Evolutionary conservation across 2,113 vertebrate genomes (phyloP), one percentile per base, ranked within the genome.

Genomic region (Chinchilla lanigera): DNA sequence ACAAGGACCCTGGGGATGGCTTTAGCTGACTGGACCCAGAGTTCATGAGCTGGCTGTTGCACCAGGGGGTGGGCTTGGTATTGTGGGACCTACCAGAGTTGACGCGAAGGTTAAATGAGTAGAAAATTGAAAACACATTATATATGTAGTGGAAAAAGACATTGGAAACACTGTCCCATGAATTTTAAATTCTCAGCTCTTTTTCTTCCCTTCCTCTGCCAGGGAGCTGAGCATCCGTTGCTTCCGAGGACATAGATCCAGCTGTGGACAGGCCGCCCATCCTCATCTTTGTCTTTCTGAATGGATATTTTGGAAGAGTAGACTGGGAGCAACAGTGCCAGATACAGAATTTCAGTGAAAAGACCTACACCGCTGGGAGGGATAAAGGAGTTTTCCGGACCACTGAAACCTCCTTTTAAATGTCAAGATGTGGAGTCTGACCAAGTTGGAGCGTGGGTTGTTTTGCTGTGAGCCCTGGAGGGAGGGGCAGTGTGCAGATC

Each of bases 341-440:
- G 58, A 88, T 69, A 50, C 81, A 93, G 80, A 77, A 54, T 95
- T 87, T 90, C 75, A 41, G 8, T 47, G 20, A 50, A 86, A 90
- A 87, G 67, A 84, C 11, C n/a, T 41, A 19, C 7, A 61, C 30
- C 2, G 16, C n/a, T 73, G 20, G 19, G 54, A 90, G 6, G 2
- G 24, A 28, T n/a, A 75, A 56, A 77, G 41, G 73, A 24, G 85
- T 77, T 83, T 78, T 69, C 85, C 90, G 54, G 78, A 50, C 33
- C 28, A 10, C 3, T n/a, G 2, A 65, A 28, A 28, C 69, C 61
- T 86, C 80, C n/a, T 83, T 86, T 89, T 83, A 73, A 50, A 58
- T 33, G n/a, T 86, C 3, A 30, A 61, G 11, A 89, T 5, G 20
- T 41, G 19, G 60, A 92, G 3, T 63, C 65, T 30, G 47, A 50